A percentile compares a stretch with the other conserved stretches of the same genome.
phyloP scores from a whole-genome alignment of 2,113 vertebrate genomes.

The Pelecanoides urinatrix region DNA sequence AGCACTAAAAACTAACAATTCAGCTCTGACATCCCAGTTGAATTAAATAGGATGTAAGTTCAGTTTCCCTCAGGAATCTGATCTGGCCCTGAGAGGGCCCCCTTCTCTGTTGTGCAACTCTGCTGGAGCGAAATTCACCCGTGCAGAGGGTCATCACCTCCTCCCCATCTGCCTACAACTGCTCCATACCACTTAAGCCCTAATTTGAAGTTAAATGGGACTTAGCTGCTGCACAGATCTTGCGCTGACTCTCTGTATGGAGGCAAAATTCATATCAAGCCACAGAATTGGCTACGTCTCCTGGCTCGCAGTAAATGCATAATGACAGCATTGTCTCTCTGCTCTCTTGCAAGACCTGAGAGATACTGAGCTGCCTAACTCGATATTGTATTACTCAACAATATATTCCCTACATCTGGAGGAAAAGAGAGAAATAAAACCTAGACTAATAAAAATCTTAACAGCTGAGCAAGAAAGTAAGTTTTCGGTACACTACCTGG shows the following conservation, averaged over 20 bases:
- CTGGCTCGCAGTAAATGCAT: neutral
- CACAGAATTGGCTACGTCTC: neutral
- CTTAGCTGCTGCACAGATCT: neutral
- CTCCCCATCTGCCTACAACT: neutral
- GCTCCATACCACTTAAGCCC: neutral
- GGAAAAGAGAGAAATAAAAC: neutral
- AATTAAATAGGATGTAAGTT: neutral
- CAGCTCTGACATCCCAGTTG: neutral
- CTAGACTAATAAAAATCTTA: neutral
- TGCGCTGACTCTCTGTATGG: neutral
- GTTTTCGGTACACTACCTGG: neutral
- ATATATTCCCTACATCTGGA: neutral
- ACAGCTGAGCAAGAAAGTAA: conserved; percentile 17
- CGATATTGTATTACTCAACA: neutral
- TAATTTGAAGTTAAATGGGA: neutral
- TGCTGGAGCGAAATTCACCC: neutral
- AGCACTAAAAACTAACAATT: neutral
- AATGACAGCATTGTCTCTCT: neutral
- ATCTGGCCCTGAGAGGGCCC: neutral
- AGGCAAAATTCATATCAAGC: neutral
- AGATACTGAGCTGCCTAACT: neutral
- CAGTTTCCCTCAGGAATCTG: neutral
- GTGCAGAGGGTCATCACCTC: neutral
- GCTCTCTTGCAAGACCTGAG: neutral
- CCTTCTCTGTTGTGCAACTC: neutral